These are phyloP conservation scores for Lasioglossum vierecki DNA, from an alignment of 2,888 invertebrate species.

Conservation along the genomic window DNA sequence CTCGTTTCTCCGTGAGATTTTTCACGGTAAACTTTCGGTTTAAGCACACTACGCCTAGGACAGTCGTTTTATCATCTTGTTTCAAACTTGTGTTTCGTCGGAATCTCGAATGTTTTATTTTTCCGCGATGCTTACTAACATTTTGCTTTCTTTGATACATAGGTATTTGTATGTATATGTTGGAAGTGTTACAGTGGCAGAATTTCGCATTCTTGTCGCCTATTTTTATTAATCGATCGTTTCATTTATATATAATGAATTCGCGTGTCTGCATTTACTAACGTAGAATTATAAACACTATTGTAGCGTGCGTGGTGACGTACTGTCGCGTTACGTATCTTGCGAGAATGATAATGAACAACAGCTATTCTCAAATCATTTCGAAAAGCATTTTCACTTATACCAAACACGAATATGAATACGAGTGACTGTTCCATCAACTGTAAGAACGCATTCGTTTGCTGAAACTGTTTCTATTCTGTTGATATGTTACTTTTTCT, in stretches of 20 bases:
- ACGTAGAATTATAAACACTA: background rate
- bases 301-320: background rate
- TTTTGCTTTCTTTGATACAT: background rate
- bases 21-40: background rate
- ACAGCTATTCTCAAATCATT: background rate
- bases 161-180: slow-evolving; percentile 1
- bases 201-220: background rate
- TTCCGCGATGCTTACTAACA: background rate
- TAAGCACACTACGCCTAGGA: background rate
- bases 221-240: background rate
- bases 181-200: background rate
- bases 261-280: slow-evolving; percentile 11
- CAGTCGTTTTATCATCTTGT: background rate
- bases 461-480: background rate
- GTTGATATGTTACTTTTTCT: background rate
- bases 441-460: background rate
- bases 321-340: slow-evolving; percentile 2
- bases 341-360: background rate
- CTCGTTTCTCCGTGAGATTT: background rate
- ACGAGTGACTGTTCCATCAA: background rate
- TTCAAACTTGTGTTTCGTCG: background rate
- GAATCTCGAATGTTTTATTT: background rate
- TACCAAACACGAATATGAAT: background rate
- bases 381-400: background rate
- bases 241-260: background rate